Conservation (phyloP, 2,113 vertebrate species). For the Rostratula benghalensis region DNA sequence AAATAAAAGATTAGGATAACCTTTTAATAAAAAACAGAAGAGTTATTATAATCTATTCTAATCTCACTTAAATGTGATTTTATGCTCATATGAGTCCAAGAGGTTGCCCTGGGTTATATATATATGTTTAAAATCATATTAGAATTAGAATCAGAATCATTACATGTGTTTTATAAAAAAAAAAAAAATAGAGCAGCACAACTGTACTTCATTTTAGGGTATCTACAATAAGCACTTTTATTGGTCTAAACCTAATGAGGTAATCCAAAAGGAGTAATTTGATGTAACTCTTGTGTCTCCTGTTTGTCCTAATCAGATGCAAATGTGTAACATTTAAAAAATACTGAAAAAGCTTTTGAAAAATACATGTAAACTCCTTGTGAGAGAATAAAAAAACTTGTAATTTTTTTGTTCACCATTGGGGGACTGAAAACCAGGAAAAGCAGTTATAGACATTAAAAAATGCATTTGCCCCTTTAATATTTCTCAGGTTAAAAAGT, state of each 20-base stretch:
- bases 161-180: not conserved
- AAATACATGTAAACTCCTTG: not conserved
- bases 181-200: not conserved
- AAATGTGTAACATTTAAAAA: not conserved
- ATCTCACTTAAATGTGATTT: not conserved
- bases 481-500: not conserved
- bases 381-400: not conserved
- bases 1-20: not conserved
- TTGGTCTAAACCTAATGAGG: not conserved
- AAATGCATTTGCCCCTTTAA: not conserved
- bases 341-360: not conserved
- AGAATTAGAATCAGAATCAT: not conserved
- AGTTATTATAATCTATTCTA: not conserved
- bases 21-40: not conserved
- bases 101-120: not conserved
- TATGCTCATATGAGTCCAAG: not conserved
- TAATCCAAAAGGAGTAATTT: not conserved
- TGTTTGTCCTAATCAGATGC: not conserved
- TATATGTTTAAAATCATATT: not conserved
- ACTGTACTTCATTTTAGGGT: not conserved
- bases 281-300: not conserved
- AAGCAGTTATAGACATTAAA: not conserved
- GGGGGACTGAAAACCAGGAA: not conserved
- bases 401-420: not conserved
- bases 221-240: not conserved